Base-by-base conservation (phyloP, 2,888 invertebrate species). In the Pyrrhosoma nymphula region DNA sequence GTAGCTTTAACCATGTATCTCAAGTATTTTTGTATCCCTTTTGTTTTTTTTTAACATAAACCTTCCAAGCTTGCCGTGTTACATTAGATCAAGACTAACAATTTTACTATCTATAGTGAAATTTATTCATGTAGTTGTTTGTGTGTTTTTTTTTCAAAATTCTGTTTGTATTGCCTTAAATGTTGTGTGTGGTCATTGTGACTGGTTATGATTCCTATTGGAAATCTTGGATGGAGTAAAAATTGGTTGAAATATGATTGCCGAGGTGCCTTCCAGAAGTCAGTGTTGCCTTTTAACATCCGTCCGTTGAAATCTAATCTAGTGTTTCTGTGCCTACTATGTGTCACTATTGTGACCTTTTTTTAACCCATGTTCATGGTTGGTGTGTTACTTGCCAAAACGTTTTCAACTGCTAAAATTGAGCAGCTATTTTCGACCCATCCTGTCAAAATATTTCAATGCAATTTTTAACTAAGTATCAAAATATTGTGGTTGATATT, bases 221-320 rank as follows among this genome's bases (percentile, higher is more conserved):
- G 82, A 35, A 47, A 39, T 63, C 47, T 69, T 69, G 93, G 75
- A 93, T 47, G 63, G 93, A 69, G 35, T 39, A 35, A 63, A 63
- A 56, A 39, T 91, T 91, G 20, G 39, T 55, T 8, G n/a, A 93
- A 93, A 93, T 47, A 69, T 12, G 20, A 55, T 39, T 75, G 39
- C 69, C 26, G 69, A 93, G 93, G 69, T 93, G 93, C 93, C 93
- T 93, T 93, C 18, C 47, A 93, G 93, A 69, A 69, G 47, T 93
- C 39, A 69, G n/a, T 69, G 47, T 26, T 69, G 39, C 93, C 93
- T 93, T 69, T 39, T 1, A 93, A 39, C n/a, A 55, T 93, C 93
- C 93, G 93, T 93, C 93, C 93, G 30, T 63, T 16, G 55, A 93
- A 93, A 93, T 47, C 47, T 69, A 47, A 63, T 18, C 26, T 69